Evolutionary conservation across 2,113 vertebrate genomes (phyloP).

Genomic region (Ornithorhynchus anatinus): DNA sequence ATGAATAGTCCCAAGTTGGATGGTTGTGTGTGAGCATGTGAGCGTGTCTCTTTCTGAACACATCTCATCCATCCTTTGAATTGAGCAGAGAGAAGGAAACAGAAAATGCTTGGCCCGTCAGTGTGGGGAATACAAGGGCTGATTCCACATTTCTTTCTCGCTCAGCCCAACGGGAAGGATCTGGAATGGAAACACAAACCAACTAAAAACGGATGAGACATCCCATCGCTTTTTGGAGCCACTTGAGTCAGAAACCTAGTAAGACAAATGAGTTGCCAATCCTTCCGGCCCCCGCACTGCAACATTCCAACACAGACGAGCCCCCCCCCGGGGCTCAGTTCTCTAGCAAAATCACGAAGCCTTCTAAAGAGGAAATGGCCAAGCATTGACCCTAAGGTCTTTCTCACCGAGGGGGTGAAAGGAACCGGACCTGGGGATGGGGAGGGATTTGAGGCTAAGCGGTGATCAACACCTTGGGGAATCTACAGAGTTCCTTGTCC

Average conservation of each 20-base stretch:
- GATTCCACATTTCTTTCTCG: background rate
- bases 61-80: background rate
- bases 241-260: background rate
- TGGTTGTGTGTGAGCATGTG: slow-evolving; percentile 12
- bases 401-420: background rate
- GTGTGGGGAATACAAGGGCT: slow-evolving; percentile 41
- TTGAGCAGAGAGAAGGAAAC: background rate
- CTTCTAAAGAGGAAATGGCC: background rate
- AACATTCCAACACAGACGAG: no score
- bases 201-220: no score
- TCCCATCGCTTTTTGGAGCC: background rate
- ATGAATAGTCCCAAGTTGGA: background rate
- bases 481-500: background rate
- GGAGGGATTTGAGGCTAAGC: background rate
- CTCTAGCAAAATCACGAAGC: background rate
- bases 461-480: background rate
- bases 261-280: slow-evolving; percentile 20
- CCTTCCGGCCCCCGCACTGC: slow-evolving; percentile 34
- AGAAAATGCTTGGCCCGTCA: slow-evolving; percentile 56
- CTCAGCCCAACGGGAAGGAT: background rate
- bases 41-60: slow-evolving; percentile 41
- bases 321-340: slow-evolving; percentile 24
- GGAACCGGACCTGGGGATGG: background rate
- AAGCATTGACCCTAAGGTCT: background rate
- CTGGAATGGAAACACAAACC: no score